phyloP scores from a whole-genome alignment of 2,113 vertebrate genomes.

The Hipposideros armiger region DNA sequence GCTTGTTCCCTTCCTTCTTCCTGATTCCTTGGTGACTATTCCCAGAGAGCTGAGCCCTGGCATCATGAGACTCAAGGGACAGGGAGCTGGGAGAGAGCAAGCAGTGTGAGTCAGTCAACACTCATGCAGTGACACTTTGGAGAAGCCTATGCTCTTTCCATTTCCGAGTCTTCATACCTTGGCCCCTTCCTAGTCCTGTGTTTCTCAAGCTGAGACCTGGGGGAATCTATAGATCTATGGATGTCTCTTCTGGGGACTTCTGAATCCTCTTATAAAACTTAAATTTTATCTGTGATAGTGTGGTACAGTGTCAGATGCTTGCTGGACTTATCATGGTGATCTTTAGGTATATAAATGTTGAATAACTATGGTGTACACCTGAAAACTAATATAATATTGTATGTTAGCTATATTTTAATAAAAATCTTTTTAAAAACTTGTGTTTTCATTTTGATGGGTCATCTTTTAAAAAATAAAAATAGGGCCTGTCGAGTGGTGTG shows the following conservation, averaged over 20 bases:
- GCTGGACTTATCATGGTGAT: too few species aligned
- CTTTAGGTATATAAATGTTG: too few species aligned
- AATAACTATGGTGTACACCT: too few species aligned
- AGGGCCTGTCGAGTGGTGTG: background rate
- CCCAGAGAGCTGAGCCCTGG: background rate
- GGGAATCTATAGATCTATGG: background rate
- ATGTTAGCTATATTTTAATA: too few species aligned
- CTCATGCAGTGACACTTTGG: background rate
- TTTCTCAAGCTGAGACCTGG: background rate
- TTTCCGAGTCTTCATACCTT: background rate
- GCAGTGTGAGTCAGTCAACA: background rate
- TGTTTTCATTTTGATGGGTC: slow-evolving; percentile 11
- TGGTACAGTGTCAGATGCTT: too few species aligned
- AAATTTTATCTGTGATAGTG: background rate
- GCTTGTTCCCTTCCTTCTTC: background rate
- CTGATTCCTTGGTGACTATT: background rate
- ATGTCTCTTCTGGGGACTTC: background rate
- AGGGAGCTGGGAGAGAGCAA: background rate
- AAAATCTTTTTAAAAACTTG: background rate
- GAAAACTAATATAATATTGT: too few species aligned
- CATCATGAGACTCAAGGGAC: background rate
- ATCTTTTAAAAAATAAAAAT: slow-evolving; percentile 42
- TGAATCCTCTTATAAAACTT: background rate
- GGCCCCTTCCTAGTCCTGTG: background rate
- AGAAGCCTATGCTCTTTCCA: background rate